These are phyloP conservation scores for Papilio xuthus DNA, from an alignment of 1,140 invertebrate genomes.

Conservation along the genomic window DNA sequence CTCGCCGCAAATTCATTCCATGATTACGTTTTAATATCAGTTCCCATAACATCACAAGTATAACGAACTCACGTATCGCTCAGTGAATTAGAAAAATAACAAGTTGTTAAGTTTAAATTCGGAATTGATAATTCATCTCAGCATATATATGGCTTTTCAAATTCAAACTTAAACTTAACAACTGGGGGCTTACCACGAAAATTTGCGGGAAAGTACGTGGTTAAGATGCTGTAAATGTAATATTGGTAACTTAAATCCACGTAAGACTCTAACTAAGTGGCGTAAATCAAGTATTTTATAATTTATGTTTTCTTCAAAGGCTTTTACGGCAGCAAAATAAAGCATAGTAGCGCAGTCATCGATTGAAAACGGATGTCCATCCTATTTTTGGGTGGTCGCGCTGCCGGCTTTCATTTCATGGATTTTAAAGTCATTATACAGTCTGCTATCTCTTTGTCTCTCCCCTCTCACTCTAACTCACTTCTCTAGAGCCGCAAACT, in stretches of 20 bases:
- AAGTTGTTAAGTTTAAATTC: too few relatives aligned
- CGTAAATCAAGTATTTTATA: not conserved
- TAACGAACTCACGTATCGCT: not conserved
- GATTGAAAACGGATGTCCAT: conserved; percentile 45
- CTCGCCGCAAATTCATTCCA: conserved; percentile 45
- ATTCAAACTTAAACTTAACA: too few relatives aligned
- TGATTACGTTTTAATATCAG: conserved; percentile 47
- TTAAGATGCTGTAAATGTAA: too few relatives aligned
- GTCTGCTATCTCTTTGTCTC: conserved; percentile 13
- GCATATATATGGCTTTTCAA: too few relatives aligned
- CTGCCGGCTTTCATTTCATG: conserved; percentile 67
- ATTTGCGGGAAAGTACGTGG: too few relatives aligned
- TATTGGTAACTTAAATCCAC: not conserved
- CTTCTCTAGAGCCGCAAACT: not conserved
- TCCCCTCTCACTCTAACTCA: not conserved
- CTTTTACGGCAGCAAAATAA: conserved; percentile 7
- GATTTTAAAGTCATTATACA: conserved; percentile 56
- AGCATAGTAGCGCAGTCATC: conserved; percentile 14
- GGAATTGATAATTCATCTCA: too few relatives aligned
- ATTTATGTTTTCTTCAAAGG: not conserved
- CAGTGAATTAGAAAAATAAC: not conserved
- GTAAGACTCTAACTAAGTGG: too few relatives aligned
- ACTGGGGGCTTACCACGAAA: too few relatives aligned
- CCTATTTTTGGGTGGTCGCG: conserved; percentile 71
- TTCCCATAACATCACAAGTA: conserved; percentile 58